Base-by-base conservation (phyloP, 2,113 vertebrate species). In the Myocastor coypus region DNA sequence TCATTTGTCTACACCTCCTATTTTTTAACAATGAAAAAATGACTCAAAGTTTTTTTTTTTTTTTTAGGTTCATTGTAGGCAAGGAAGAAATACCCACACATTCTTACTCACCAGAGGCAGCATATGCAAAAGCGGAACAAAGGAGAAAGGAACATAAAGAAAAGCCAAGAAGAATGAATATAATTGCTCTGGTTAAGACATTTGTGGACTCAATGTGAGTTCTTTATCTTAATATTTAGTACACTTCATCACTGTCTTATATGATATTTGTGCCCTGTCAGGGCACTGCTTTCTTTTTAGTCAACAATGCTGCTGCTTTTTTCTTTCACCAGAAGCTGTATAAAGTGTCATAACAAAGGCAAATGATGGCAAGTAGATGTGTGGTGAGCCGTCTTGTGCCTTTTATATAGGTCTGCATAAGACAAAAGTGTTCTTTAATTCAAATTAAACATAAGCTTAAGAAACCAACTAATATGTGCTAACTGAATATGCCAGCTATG, bases 21-120 rank as follows among this genome's bases (percentile, higher is more conserved):
- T 82, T 89, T 90, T 82, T 77, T 68, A 40, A 59, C 24, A 12
- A 8, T 52, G 37, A 83, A 95, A 95, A 82, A 96, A 78, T 73
- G 32, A 69, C n/a, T 81, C 50, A 75, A 91, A 1, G 1, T 97
- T 19, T 83, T 1, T 91, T 97, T 96, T 82, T 96, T 93, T 92
- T 42, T 93, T 96, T 75, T 97, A 99, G 99, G 97, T 99, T 99
- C 98, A 99, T 99, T 96, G 99, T 99, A 59, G 99, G 99, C 13
- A 99, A 99, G 96, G 99, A 99, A 98, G 99, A 99, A 98, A 99
- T 99, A 83, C 99, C 99, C 30, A 98, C 98, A 96, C 99, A 99
- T 96, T 98, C 99, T 5, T 98, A 98, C 82, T 95, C 97, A 86
- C 98, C 99, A 75, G 99, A 99, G 94, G 91, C 96, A 64, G 94